phyloP scores from a whole-genome alignment of 2,113 vertebrate genomes.

The Castor canadensis region DNA sequence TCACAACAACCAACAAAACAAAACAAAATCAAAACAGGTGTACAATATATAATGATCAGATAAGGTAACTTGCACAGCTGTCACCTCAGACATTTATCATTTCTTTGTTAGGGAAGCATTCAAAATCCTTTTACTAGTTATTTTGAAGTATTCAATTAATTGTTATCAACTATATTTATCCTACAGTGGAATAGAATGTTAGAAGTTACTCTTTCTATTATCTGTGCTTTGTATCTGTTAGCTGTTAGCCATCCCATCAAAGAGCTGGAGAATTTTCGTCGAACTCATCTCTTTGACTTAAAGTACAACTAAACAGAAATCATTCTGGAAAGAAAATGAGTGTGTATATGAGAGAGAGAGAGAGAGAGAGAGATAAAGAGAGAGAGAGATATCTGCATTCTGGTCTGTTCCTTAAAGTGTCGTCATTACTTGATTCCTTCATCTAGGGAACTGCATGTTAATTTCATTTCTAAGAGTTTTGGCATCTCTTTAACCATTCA shows the following conservation, averaged over 20 bases:
- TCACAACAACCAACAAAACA: background rate
- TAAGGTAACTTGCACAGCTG: background rate
- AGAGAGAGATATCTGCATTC: background rate
- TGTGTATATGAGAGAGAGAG: too few species aligned
- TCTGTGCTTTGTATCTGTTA: background rate
- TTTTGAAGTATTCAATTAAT: background rate
- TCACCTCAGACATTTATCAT: background rate
- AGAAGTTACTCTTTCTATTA: background rate
- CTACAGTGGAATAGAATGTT: background rate
- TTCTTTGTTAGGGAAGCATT: background rate
- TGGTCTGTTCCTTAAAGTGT: background rate
- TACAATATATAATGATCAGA: background rate
- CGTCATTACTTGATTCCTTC: background rate
- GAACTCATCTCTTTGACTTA: background rate
- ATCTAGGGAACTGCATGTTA: rapidly evolving
- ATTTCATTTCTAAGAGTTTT: background rate
- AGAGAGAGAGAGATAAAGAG: background rate
- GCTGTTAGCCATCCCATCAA: background rate
- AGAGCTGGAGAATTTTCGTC: background rate
- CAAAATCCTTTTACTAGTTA: background rate
- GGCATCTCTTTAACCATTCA: background rate
- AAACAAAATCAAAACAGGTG: background rate
- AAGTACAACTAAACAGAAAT: background rate
- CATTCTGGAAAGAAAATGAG: background rate
- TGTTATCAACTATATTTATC: background rate